These are phyloP conservation scores for Oreochromis niloticus DNA, from an alignment of 2,113 vertebrate genomes.

Conservation along the genomic window DNA sequence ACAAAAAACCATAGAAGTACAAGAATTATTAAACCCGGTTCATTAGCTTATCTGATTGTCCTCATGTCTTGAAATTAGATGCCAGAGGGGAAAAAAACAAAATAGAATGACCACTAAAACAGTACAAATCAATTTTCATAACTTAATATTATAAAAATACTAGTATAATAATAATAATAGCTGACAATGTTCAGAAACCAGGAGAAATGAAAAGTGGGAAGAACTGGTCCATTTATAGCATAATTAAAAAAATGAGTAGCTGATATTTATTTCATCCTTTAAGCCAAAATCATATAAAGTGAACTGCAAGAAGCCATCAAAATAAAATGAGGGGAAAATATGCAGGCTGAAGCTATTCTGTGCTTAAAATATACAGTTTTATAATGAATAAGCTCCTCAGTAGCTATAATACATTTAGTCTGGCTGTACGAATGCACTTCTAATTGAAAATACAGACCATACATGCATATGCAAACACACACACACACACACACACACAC, in stretches of 20 bases:
- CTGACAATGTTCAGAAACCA: accelerated
- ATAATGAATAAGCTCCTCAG: neutral
- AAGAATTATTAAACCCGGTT: neutral
- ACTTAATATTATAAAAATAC: neutral
- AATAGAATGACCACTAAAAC: neutral
- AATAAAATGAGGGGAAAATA: neutral
- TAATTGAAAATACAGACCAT: neutral
- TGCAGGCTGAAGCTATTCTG: neutral
- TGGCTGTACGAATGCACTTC: neutral
- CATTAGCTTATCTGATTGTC: neutral
- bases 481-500: neutral
- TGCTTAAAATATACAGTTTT: neutral
- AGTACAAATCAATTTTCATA: accelerated
- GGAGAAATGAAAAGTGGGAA: neutral
- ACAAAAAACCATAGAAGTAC: neutral
- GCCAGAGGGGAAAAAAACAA: neutral
- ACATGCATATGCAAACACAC: neutral
- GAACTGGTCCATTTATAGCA: neutral
- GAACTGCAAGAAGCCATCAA: neutral
- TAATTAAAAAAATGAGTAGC: accelerated
- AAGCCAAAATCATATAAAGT: neutral
- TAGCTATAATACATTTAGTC: neutral
- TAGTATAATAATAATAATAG: accelerated
- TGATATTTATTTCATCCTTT: neutral
- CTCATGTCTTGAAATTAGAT: neutral